Percentiles rank a stretch among this genome's conserved stretches.
phyloP scores from a whole-genome alignment of 2,113 vertebrate species.

The Gadus chalcogrammus region DNA sequence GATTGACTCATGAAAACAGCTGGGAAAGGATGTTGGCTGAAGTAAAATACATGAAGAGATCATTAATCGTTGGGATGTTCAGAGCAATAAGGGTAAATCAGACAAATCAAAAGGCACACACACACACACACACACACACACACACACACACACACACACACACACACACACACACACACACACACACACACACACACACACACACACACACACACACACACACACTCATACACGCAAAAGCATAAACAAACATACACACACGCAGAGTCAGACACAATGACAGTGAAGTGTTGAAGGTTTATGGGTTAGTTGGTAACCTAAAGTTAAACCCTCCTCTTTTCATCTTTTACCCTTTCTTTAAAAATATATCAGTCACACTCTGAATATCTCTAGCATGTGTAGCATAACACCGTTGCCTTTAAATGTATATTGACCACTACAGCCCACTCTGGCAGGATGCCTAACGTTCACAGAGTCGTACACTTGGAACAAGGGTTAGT shows the following conservation, averaged over 20 bases:
- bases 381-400: too few relatives aligned
- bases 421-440: too few relatives aligned
- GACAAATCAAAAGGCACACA: not conserved
- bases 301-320: not conserved
- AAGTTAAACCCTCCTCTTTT: not conserved
- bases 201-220: constrained; percentile 26
- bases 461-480: too few relatives aligned
- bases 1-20: not conserved
- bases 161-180: constrained; percentile 25
- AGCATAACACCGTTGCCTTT: too few relatives aligned
- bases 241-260: not conserved
- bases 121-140: constrained; percentile 25
- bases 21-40: constrained; percentile 9
- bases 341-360: not conserved
- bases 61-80: not conserved
- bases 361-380: too few relatives aligned
- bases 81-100: not conserved
- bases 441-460: too few relatives aligned
- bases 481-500: too few relatives aligned
- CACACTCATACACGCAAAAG: constrained; percentile 12
- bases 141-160: constrained; percentile 25
- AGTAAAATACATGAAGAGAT: not conserved
- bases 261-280: too few relatives aligned
- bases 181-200: constrained; percentile 17
- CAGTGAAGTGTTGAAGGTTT: constrained; percentile 21